phyloP scores from a whole-genome alignment of 2,113 vertebrate genomes.

The Bolborhynchus lineola region DNA sequence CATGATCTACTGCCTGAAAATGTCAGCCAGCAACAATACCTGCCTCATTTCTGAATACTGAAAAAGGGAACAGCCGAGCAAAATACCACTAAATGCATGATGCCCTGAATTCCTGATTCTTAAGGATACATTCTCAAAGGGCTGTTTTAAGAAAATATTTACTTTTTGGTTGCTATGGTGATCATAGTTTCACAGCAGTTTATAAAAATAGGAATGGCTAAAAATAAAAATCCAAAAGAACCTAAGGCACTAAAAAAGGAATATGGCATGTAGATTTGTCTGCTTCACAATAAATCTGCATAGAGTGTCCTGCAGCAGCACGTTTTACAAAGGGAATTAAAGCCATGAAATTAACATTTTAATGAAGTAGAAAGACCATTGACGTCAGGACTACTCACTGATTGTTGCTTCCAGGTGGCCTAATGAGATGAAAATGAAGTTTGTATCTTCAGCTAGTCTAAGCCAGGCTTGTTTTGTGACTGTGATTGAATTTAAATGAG shows the following conservation, averaged over 20 bases:
- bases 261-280: conserved; percentile 60
- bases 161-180: conserved; percentile 59
- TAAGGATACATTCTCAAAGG: conserved; percentile 36
- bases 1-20: not conserved
- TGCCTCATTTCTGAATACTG: not conserved
- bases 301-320: conserved; percentile 66
- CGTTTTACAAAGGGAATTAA: conserved; percentile 76
- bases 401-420: conserved; percentile 79
- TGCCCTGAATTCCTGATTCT: conserved; percentile 40
- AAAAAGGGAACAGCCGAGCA: not conserved
- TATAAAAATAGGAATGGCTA: conserved; percentile 62
- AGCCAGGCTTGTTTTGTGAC: conserved; percentile 74
- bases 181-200: conserved; percentile 58
- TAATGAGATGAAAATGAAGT: conserved; percentile 82
- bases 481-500: conserved; percentile 81
- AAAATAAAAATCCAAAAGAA: conserved; percentile 63
- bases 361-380: conserved; percentile 78
- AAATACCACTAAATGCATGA: not conserved
- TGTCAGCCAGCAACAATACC: not conserved
- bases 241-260: conserved; percentile 68
- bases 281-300: conserved; percentile 71
- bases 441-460: conserved; percentile 77
- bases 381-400: conserved; percentile 73
- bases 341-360: conserved; percentile 81
- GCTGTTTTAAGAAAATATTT: conserved; percentile 65